Evolutionary conservation across 2,888 invertebrate genomes (phyloP).

Genomic region (Seira ritae): DNA sequence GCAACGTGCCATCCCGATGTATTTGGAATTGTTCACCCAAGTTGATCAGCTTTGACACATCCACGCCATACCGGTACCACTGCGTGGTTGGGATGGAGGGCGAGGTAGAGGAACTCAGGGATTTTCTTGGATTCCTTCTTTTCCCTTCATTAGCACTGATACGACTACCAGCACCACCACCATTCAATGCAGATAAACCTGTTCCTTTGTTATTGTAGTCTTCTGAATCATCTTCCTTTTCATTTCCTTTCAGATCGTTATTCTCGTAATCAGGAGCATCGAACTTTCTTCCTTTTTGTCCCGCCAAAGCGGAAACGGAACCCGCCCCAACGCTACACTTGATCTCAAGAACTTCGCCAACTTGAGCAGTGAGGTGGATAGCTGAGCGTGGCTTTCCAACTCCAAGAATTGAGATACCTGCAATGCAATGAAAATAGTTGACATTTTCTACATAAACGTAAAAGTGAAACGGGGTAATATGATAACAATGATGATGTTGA

Average conservation of each 20-base stretch:
- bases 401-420: constrained; percentile 83
- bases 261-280: constrained; percentile 78
- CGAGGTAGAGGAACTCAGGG: not conserved
- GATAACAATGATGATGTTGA: constrained; percentile 40
- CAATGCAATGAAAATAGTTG: constrained; percentile 76
- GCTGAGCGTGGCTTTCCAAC: constrained; percentile 77
- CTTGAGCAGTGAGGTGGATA: constrained; percentile 82
- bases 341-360: constrained; percentile 86
- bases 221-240: constrained; percentile 51
- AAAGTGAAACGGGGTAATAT: constrained; percentile 9
- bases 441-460: constrained; percentile 13
- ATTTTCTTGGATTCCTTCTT: constrained; percentile 29
- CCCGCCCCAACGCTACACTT: constrained; percentile 80
- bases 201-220: constrained; percentile 15
- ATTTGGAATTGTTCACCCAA: constrained; percentile 79
- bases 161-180: not conserved
- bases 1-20: constrained; percentile 81
- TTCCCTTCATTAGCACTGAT: not conserved
- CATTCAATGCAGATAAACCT: too few relatives aligned
- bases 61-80: constrained; percentile 65
- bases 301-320: constrained; percentile 40
- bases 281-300: constrained; percentile 17
- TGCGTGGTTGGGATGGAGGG: constrained; percentile 43
- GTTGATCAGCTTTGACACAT: constrained; percentile 66
- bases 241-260: constrained; percentile 71